A percentile compares a stretch with the other conserved stretches of the same genome.
These are phyloP conservation scores for Dipus sagitta DNA, from an alignment of 2,797 vertebrate species.

Conservation along the genomic window DNA sequence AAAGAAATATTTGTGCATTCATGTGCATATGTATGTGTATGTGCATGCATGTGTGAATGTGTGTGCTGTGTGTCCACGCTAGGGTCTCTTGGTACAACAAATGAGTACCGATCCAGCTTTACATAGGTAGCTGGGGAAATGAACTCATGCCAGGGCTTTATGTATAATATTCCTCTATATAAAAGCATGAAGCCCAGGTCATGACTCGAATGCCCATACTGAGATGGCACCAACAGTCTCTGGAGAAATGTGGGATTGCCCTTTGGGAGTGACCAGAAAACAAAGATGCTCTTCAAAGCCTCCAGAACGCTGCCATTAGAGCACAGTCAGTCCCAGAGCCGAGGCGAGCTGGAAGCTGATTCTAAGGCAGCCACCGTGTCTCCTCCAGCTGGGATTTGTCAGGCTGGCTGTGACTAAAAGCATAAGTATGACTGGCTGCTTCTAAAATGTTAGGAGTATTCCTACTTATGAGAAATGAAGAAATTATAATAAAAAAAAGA, in stretches of 20 bases:
- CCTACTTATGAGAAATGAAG: slow-evolving; percentile 61
- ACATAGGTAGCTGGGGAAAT: too few species aligned
- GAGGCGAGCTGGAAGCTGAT: background rate
- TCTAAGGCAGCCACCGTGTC: slow-evolving; percentile 8
- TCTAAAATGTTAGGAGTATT: slow-evolving; percentile 66
- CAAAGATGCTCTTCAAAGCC: slow-evolving; percentile 61
- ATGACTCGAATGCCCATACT: background rate
- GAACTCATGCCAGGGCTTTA: background rate
- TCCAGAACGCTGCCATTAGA: background rate
- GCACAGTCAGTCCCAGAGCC: background rate
- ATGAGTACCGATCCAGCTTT: too few species aligned
- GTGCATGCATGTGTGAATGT: too few species aligned
- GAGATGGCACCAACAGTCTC: background rate
- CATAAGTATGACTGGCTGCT: slow-evolving; percentile 34
- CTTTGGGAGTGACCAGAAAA: slow-evolving; percentile 38
- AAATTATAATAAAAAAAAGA: slow-evolving; percentile 50
- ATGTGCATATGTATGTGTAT: too few species aligned
- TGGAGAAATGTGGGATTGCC: background rate
- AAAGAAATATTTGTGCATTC: background rate
- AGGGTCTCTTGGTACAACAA: too few species aligned
- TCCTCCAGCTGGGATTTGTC: slow-evolving; percentile 55
- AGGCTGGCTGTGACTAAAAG: slow-evolving; percentile 54
- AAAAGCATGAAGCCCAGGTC: background rate
- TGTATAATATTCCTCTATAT: background rate
- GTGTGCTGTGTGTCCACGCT: too few species aligned